These are phyloP conservation scores for Eupeodes corollae DNA, from an alignment of 1,140 invertebrate genomes.

Conservation along the genomic window DNA sequence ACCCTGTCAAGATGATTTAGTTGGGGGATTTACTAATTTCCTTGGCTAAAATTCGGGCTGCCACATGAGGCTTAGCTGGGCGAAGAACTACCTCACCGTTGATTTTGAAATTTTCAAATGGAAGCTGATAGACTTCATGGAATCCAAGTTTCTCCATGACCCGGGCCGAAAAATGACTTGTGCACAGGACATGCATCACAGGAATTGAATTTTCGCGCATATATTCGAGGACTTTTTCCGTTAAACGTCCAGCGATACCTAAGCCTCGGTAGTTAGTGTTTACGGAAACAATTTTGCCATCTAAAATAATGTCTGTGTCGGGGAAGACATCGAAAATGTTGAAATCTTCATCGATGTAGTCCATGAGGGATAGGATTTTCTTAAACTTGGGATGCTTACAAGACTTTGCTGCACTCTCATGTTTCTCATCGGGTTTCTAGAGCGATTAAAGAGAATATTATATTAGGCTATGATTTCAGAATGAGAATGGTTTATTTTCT, in stretches of 20 bases:
- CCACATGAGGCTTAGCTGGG: constrained; percentile 45
- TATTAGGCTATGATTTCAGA: neutral
- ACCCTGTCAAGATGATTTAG: neutral
- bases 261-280: constrained; percentile 48
- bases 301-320: constrained; percentile 42
- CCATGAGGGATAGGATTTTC: constrained; percentile 47
- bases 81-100: constrained; percentile 45
- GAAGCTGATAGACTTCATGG: constrained; percentile 48
- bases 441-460: neutral
- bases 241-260: constrained; percentile 49
- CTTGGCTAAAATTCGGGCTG: constrained; percentile 41
- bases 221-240: constrained; percentile 42
- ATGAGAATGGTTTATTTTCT: constrained; percentile 2
- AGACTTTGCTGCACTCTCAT: constrained; percentile 22
- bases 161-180: constrained; percentile 57
- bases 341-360: constrained; percentile 42
- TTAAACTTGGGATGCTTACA: constrained; percentile 46
- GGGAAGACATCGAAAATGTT: constrained; percentile 44
- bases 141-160: constrained; percentile 55
- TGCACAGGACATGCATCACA: constrained; percentile 45
- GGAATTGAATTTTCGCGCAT: constrained; percentile 26
- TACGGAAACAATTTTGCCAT: constrained; percentile 52
- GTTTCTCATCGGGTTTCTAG: constrained; percentile 6
- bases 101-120: constrained; percentile 52
- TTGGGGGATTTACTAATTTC: constrained; percentile 12